Conservation (phyloP, 2,113 vertebrate species). For the Leptocoma aspasia region DNA sequence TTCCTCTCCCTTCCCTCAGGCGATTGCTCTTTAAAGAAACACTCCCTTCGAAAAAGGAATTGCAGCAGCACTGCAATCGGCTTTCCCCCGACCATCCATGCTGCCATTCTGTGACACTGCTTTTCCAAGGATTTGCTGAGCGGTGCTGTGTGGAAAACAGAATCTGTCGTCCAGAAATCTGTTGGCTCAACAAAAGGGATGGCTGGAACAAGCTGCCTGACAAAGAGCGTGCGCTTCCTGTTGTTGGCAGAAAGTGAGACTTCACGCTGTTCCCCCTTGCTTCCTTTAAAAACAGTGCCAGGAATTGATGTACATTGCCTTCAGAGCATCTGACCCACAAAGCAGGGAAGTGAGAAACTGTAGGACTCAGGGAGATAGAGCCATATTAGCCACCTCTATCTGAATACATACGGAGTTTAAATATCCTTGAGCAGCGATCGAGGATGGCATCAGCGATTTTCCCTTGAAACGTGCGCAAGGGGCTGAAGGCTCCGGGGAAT, state of each 20-base stretch:
- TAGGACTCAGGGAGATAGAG: not conserved
- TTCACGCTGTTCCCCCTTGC: conserved; percentile 21
- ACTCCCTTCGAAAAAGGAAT: not conserved
- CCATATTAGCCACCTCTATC: not conserved
- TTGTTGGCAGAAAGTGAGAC: conserved; percentile 66
- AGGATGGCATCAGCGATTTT: not conserved
- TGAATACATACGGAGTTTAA: not conserved
- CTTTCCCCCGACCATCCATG: not conserved
- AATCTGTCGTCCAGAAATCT: not conserved
- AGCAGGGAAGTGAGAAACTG: conserved; percentile 55
- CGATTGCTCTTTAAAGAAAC: accelerated
- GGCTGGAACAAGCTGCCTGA: conserved; percentile 3
- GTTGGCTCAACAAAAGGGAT: not conserved
- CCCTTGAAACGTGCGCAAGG: not conserved
- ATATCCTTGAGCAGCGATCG: not conserved
- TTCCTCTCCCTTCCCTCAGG: not conserved
- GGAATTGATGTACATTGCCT: conserved; percentile 56
- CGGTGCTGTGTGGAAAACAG: accelerated
- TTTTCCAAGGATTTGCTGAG: not conserved
- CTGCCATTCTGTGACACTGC: accelerated
- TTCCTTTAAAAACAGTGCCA: conserved; percentile 65
- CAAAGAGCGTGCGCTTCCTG: conserved; percentile 43
- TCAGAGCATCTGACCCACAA: conserved; percentile 31
- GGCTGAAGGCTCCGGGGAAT: not conserved
- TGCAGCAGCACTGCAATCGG: accelerated